Evolutionary conservation across 2,888 invertebrate genomes (phyloP), one percentile per base, ranked within the genome.

Genomic region (Aplocera efformata): DNA sequence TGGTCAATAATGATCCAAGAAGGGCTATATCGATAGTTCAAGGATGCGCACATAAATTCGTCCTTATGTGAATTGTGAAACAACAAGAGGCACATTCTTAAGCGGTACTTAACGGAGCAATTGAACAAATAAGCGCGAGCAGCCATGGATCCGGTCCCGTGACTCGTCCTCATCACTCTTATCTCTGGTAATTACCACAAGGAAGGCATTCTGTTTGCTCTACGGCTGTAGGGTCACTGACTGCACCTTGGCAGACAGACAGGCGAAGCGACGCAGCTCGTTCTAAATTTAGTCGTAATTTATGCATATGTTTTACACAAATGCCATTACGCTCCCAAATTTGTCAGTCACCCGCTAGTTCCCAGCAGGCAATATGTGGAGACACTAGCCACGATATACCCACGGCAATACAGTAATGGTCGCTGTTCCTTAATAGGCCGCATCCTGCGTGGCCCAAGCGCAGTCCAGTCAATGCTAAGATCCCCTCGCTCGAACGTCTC

Each of bases 361-460:
- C 66, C 68, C 68, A 57, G 62, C 62, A 55, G 63, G 54, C 73
- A 75, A 76, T 77, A 70, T 72, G 63, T 75, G 65, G 73, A 81
- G 80, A 80, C 71, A 74, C 75, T 67, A 71, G 73, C 72, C 77
- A 79, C 81, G 74, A 79, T 77, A 81, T 79, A 72, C 82, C 79
- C 79, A 77, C 84, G 80, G 84, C 86, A 88, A 86, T 85, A 82
- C 82, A 79, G 81, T 85, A 83, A 86, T 84, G 81, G 79, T 60
- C 77, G 82, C 75, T 79, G 78, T 75, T 79, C 77, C 75, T 77
- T 85, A 86, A 88, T 85, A 77, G 84, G 54, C 50, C 65, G 68
- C 81, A 85, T 86, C 86, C 88, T 86, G 86, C 70, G 54, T 67
- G 67, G 54, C 56, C 65, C 71, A 72, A 68, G 74, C 79, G 78